Percentiles rank a stretch among this genome's conserved stretches.
Conservation (phyloP, 2,113 vertebrate genomes). For the Illadopsis cleaveri region DNA sequence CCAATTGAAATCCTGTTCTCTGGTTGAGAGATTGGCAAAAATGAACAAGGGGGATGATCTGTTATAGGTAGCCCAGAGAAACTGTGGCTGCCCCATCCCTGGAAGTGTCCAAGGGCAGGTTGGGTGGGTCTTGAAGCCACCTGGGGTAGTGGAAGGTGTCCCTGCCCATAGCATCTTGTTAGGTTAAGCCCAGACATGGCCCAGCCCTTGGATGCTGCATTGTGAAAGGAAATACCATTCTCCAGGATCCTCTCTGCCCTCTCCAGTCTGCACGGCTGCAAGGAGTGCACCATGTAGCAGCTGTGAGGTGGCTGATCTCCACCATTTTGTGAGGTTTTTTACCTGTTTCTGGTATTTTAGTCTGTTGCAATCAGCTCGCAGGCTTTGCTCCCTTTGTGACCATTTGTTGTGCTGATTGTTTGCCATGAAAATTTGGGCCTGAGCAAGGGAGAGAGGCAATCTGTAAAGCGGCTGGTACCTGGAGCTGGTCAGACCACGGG, state of each 20-base stretch:
- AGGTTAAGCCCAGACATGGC: background rate
- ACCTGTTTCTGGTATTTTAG: background rate
- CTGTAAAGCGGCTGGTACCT: slow-evolving; percentile 15
- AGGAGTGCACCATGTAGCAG: fast-evolving
- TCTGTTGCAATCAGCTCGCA: background rate
- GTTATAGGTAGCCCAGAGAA: fast-evolving
- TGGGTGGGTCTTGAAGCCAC: background rate
- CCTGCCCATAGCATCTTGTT: background rate
- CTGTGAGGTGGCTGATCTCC: background rate
- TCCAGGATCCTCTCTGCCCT: background rate
- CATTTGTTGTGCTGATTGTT: background rate
- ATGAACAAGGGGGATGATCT: background rate
- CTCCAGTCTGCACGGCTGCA: background rate
- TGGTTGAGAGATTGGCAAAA: background rate
- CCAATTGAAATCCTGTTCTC: background rate
- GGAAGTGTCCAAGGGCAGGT: fast-evolving
- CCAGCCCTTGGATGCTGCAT: background rate
- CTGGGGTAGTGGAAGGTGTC: background rate
- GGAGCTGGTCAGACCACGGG: background rate
- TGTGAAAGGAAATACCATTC: background rate
- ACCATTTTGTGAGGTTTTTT: background rate
- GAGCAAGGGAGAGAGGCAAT: background rate
- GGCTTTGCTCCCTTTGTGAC: background rate
- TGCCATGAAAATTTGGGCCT: background rate
- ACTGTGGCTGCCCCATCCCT: background rate